Percentiles rank a stretch among this genome's conserved stretches.
Conservation (phyloP, 2,113 vertebrate species). For the Callaeas wilsoni region DNA sequence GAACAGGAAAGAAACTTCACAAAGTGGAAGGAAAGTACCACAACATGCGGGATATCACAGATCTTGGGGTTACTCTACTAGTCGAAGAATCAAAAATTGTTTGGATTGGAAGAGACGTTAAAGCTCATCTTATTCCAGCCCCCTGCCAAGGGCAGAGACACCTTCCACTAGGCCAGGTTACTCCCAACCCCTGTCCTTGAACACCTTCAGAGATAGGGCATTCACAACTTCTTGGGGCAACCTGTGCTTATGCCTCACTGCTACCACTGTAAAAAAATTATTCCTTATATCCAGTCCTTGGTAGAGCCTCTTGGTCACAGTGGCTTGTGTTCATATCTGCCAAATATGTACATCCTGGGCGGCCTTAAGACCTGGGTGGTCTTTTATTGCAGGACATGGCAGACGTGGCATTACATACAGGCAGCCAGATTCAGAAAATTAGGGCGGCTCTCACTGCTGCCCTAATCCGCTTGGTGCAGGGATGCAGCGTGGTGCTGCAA, state of each 20-base stretch:
- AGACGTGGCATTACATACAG: fast-evolving
- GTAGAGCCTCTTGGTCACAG: not conserved
- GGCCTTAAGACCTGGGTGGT: not conserved
- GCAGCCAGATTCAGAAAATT: no score
- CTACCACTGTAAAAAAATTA: not conserved
- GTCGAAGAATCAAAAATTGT: not conserved
- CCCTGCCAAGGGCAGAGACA: not conserved
- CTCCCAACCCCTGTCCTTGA: not conserved
- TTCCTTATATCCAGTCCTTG: not conserved
- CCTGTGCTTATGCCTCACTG: not conserved
- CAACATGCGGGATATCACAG: not conserved
- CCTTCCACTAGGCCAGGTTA: not conserved
- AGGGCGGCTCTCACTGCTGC: fast-evolving
- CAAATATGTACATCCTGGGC: fast-evolving
- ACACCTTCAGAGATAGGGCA: fast-evolving
- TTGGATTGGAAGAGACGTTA: not conserved
- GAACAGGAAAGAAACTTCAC: not conserved
- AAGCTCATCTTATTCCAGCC: not conserved
- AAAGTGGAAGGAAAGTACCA: not conserved
- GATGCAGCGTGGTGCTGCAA: not conserved
- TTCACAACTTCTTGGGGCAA: not conserved
- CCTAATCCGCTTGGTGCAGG: fast-evolving
- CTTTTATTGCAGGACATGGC: not conserved
- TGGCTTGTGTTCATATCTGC: fast-evolving
- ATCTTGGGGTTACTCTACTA: not conserved